Base-by-base conservation (phyloP, 2,113 vertebrate species). In the Otus sunia region DNA sequence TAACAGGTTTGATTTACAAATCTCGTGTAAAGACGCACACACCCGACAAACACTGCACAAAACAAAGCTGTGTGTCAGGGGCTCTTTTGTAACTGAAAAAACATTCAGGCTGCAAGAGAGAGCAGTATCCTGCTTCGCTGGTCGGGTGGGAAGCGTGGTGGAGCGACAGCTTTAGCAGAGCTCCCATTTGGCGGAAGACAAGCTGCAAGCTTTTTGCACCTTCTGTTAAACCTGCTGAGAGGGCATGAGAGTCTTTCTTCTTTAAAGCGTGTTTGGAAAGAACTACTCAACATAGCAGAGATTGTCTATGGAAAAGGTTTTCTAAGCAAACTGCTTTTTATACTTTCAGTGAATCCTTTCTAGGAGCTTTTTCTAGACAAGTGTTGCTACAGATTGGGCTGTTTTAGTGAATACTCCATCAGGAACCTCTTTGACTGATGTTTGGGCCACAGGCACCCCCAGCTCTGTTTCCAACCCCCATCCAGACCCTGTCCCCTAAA, bases 1-100 rank as follows among this genome's bases (percentile, higher is more conserved):
- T 41, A 60, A 17, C 58, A 14, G 69, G 37, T 86, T 77, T 74
- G 82, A 83, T 96, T 95, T 96, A 89, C 89, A 88, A 64, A 91
- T 88, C 74, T 71, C 10, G 0, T 53, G n/a, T 45, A 86, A 81
- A 91, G 87, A 49, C 0, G 0, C 36, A 25, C 10, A 8, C 3
- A 9, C 60, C 10, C 0, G 0, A 36, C 59, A 67, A 79, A 21
- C 30, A 67, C 72, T 49, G 49, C 34, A 55, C 64, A 77, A 83
- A 94, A 88, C 85, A 82, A 80, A 82, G 45, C 89, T 68, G 47
- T 32, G 47, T 80, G 62, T 77, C 84, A 63, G 86, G 58, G 47
- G 50, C 43, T 88, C 83, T 90, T 96, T 69, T 85, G 72, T 68
- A 34, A 62, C 58, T 3, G 45, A 2, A 52, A 55, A 64, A 63